Evolutionary conservation across 2,888 invertebrate genomes (phyloP), one percentile per base, ranked within the genome.

Genomic region (Corythucha ciliata): DNA sequence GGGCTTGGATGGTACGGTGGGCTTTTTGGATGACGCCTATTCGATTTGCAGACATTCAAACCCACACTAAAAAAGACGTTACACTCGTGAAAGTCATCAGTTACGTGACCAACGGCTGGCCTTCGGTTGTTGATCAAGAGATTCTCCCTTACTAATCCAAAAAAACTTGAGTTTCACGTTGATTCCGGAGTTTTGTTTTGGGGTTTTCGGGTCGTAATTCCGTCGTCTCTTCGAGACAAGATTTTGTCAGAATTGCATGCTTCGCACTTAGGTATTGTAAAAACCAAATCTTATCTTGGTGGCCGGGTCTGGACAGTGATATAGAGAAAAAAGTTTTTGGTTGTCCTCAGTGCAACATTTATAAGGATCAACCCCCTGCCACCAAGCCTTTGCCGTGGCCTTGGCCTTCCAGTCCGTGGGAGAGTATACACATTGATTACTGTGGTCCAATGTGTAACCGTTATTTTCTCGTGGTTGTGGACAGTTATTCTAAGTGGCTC

Each of bases 251-350:
- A 63, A 44, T 42, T 62, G 21, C n/a, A n/a, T n/a, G n/a, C n/a
- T n/a, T 51, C 55, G 18, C 62, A 63, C 42, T 34, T 63, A 45
- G 63, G 62, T 7, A 55, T 62, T 8, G 53, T 59, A 16, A 62
- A 62, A 56, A 60, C 56, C 25, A 62, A 62, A 54, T 39, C 52
- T 12, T 60, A 61, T 45, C 44, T 62, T 63, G 56, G 57, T 63
- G 60, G 60, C 60, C 61, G 7, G 48, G 47, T 7, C 41, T 63
- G 16, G 59, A 62, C 48, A 27, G 36, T 21, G 53, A 62, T 29
- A 63, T 64, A 29, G 61, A 63, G 53, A 39, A 48, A 3, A 14
- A 50, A 4, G 37, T 37, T 7, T 61, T 59, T 46, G 51, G 41
- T 10, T 63, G 63, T 53, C 26, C 33, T n/a, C 8, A 37, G 16